These are phyloP conservation scores for Teinopalpus imperialis DNA, from an alignment of 2,888 invertebrate species.

Conservation along the genomic window DNA sequence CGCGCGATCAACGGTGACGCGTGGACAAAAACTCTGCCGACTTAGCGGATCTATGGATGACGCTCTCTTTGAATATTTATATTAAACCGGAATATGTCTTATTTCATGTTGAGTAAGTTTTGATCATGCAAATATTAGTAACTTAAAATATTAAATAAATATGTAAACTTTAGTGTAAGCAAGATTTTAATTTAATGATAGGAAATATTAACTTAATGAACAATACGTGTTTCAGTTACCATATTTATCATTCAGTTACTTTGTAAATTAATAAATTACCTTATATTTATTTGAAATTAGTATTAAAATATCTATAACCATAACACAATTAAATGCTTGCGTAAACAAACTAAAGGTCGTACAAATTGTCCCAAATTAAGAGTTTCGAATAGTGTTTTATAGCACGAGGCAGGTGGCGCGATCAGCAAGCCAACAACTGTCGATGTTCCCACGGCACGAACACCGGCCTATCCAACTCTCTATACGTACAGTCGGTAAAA, in stretches of 20 bases:
- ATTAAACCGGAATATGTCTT: constrained; percentile 18
- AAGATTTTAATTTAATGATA: no score
- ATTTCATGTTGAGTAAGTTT: no score
- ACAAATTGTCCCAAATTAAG: constrained; percentile 66
- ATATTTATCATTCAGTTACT: no score
- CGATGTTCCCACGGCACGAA: constrained; percentile 74
- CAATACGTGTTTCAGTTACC: no score
- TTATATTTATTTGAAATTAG: not conserved
- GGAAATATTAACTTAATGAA: no score
- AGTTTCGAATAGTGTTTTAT: constrained; percentile 72
- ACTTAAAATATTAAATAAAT: no score
- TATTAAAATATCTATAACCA: not conserved
- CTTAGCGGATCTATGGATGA: constrained; percentile 75
- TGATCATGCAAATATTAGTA: no score
- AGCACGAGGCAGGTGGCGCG: constrained; percentile 64
- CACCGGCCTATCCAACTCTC: constrained; percentile 53
- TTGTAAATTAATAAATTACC: not conserved
- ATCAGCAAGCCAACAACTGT: constrained; percentile 61
- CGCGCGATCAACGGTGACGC: constrained; percentile 73
- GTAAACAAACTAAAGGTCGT: constrained; percentile 56
- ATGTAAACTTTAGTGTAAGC: no score
- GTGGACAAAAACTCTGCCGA: constrained; percentile 71
- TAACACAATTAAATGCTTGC: constrained; percentile 22
- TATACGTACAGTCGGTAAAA: no score
- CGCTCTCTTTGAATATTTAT: constrained; percentile 3